A percentile compares a stretch with the other conserved stretches of the same genome.
Conservation (phyloP, 1,140 invertebrate genomes). For the Leptonema lineaticorne region DNA sequence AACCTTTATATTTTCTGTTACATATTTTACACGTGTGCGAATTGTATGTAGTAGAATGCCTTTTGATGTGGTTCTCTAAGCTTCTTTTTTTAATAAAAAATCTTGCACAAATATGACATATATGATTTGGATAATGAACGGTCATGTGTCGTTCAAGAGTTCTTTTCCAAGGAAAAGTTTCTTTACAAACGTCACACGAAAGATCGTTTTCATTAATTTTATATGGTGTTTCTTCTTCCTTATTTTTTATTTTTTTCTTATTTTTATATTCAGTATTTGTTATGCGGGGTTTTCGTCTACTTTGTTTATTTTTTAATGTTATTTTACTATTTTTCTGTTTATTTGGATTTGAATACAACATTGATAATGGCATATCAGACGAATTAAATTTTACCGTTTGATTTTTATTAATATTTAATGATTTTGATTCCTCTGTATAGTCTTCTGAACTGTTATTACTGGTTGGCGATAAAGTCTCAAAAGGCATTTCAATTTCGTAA, state of each 20-base stretch:
- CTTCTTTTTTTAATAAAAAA: slow-evolving; percentile 45
- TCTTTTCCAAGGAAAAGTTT: not conserved
- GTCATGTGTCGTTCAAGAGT: not conserved
- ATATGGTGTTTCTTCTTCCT: not conserved
- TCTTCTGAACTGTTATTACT: not conserved
- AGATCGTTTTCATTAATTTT: not conserved
- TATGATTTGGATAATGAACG: slow-evolving; percentile 47
- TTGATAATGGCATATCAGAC: not conserved
- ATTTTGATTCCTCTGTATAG: not conserved
- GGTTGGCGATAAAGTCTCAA: not conserved
- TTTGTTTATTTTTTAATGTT: too few species aligned
- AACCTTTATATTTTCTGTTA: slow-evolving; percentile 34
- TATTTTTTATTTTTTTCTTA: not conserved
- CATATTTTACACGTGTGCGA: slow-evolving; percentile 33
- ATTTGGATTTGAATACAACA: not conserved
- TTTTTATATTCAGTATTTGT: not conserved
- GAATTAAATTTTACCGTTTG: not conserved
- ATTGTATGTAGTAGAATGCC: slow-evolving; percentile 2
- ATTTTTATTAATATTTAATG: not conserved
- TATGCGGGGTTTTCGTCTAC: too few species aligned
- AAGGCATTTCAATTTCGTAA: not conserved
- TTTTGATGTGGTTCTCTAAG: not conserved
- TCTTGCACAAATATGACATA: slow-evolving; percentile 49
- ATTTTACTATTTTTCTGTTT: not conserved
- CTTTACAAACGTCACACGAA: not conserved